These are phyloP conservation scores for Meloidogyne hapla DNA, from an alignment of 1,140 invertebrate species.

Conservation along the genomic window DNA sequence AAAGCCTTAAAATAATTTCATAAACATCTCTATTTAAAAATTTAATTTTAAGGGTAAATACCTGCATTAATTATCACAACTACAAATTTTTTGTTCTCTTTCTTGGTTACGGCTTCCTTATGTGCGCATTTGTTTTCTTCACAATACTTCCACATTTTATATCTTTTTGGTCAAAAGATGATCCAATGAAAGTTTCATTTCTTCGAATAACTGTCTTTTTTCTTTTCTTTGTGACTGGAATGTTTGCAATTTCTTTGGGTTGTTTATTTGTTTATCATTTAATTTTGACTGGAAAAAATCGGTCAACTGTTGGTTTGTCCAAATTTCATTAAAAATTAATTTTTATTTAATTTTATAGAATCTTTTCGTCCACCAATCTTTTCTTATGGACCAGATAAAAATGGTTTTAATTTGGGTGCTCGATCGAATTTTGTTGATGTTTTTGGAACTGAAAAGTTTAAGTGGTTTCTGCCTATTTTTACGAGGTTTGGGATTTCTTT, in stretches of 20 bases:
- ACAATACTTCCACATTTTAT: constrained; percentile 51
- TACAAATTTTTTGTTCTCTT: constrained; percentile 63
- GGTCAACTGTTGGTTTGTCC: constrained; percentile 43
- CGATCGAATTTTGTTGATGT: constrained; percentile 41
- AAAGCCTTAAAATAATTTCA: background rate
- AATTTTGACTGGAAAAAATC: constrained; percentile 40
- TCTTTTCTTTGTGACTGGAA: constrained; percentile 44
- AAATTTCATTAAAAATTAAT: background rate
- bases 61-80: constrained; percentile 55
- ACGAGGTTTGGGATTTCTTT: constrained; percentile 40
- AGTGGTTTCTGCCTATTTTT: constrained; percentile 44
- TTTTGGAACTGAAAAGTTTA: constrained; percentile 30
- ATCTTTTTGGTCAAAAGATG: constrained; percentile 29
- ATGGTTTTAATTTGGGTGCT: constrained; percentile 43
- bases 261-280: constrained; percentile 50
- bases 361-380: constrained; percentile 49
- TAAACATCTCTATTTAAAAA: constrained; percentile 10
- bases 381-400: constrained; percentile 43
- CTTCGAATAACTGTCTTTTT: constrained; percentile 33
- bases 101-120: constrained; percentile 52
- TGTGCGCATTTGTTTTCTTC: constrained; percentile 48
- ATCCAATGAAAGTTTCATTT: constrained; percentile 22
- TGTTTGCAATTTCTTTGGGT: constrained; percentile 46
- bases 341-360: constrained; percentile 38
- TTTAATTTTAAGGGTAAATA: constrained; percentile 54